Evolutionary conservation across 2,888 invertebrate species (phyloP), one percentile per base, ranked within the genome.

Genomic region (Brassicogethes aeneus): DNA sequence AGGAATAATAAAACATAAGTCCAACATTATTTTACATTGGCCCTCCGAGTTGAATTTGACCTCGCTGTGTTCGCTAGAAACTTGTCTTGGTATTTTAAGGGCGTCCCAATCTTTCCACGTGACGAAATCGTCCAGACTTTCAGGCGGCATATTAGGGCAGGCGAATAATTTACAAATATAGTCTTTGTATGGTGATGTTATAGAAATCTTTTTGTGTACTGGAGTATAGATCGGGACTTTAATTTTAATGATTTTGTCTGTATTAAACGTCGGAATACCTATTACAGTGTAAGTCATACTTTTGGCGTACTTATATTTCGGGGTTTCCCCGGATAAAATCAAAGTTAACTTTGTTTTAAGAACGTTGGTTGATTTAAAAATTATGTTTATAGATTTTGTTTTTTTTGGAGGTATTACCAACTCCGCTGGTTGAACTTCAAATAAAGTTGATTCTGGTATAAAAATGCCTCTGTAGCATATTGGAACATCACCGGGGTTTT

Each of bases 291-390:
- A 44, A 0, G 54, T 59, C 13, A 56, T 50, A 34, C 54, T 60
- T 43, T 52, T 60, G 0, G 57, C 55, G 37, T 58, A 65, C 29
- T 52, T 55, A 5, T 55, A 45, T 0, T 17, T 2, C n/a, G 29
- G 15, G 2, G 46, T 50, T 46, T 64, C 64, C 1, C 63, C 63
- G 13, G 55, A 58, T 8, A 65, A 44, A 3, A 65, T 39, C 32
- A 65, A 33, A 2, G 51, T 51, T 2, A 53, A 49, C 8, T 41
- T 42, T 2, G 50, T 45, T 5, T 42, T 42, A 2, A 42, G 30
- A 1, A 60, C 40, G 17, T 43, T 53, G 39, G 56, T 62, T 1
- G 64, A 64, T 16, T 43, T 46, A 47, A 57, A 65, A 1, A 42
- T 50, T 1, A 65, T 41, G 2, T 45, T 44, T 2, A 47, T 15